Evolutionary conservation across 2,888 invertebrate species (phyloP).

Genomic region (Tetheella fluctuosa): DNA sequence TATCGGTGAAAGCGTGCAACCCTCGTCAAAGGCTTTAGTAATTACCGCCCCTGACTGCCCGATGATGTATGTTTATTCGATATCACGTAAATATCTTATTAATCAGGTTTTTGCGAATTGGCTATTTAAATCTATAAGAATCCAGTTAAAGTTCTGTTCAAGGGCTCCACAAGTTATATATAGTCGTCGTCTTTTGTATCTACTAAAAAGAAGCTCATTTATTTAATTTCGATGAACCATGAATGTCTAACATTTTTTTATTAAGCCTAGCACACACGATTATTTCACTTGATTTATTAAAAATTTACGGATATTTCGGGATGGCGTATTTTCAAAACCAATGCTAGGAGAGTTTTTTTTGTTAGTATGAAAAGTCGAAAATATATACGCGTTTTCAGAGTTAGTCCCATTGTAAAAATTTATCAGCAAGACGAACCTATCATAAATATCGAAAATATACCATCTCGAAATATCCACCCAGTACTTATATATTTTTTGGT

Average conservation of each 20-base stretch:
- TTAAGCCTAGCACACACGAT: neutral
- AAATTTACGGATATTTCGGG: too few species aligned
- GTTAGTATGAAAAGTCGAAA: too few species aligned
- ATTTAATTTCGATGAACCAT: neutral
- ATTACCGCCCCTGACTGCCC: neutral
- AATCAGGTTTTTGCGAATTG: neutral
- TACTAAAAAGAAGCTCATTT: neutral
- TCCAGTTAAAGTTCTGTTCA: neutral
- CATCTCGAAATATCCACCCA: too few species aligned
- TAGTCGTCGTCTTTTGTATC: neutral
- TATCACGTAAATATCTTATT: neutral
- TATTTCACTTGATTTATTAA: neutral
- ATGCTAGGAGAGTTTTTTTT: too few species aligned
- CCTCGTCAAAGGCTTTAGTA: neutral
- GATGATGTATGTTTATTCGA: constrained; percentile 4
- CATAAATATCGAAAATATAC: too few species aligned
- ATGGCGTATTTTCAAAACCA: too few species aligned
- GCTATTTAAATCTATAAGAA: neutral
- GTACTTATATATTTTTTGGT: too few species aligned
- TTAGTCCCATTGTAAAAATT: too few species aligned
- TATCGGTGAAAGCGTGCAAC: neutral
- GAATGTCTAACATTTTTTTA: neutral
- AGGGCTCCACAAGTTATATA: neutral
- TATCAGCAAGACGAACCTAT: too few species aligned
- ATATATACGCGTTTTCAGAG: too few species aligned